These are phyloP conservation scores for Trichogramma evanescens DNA, from an alignment of 2,888 invertebrate genomes.

Conservation along the genomic window DNA sequence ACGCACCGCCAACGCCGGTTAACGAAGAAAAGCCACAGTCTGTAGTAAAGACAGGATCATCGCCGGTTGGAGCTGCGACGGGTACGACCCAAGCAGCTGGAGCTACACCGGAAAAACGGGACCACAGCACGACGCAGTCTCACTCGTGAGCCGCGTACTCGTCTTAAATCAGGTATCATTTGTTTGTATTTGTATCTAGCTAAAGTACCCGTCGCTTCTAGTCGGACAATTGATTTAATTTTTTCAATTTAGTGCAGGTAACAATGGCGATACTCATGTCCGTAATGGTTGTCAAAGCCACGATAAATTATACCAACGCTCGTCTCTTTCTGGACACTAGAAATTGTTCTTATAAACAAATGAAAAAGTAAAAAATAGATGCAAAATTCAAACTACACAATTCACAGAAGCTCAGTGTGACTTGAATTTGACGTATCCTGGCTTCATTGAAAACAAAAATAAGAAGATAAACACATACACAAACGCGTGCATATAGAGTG, in stretches of 20 bases:
- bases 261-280: constrained; percentile 36
- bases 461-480: too few species aligned
- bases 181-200: too few species aligned
- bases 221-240: background rate
- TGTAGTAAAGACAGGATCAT: constrained; percentile 40
- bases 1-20: constrained; percentile 66
- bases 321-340: constrained; percentile 32
- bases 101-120: constrained; percentile 31
- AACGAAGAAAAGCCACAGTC: constrained; percentile 50
- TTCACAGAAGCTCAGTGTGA: too few species aligned
- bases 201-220: background rate
- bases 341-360: background rate
- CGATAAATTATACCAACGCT: constrained; percentile 32
- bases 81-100: too few species aligned
- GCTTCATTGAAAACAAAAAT: too few species aligned
- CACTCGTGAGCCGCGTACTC: constrained; percentile 47
- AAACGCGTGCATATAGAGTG: too few species aligned
- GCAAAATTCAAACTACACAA: too few species aligned
- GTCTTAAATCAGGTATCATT: constrained; percentile 30
- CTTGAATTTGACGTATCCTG: too few species aligned
- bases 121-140: constrained; percentile 43
- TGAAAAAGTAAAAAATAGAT: background rate
- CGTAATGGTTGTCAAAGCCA: constrained; percentile 33
- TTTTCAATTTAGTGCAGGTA: constrained; percentile 30
- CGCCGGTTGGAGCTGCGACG: constrained; percentile 24